Percentiles rank a stretch among this genome's conserved stretches.
Evolutionary conservation across 2,113 vertebrate species (phyloP).

Genomic region (Tetraodon nigroviridis): DNA sequence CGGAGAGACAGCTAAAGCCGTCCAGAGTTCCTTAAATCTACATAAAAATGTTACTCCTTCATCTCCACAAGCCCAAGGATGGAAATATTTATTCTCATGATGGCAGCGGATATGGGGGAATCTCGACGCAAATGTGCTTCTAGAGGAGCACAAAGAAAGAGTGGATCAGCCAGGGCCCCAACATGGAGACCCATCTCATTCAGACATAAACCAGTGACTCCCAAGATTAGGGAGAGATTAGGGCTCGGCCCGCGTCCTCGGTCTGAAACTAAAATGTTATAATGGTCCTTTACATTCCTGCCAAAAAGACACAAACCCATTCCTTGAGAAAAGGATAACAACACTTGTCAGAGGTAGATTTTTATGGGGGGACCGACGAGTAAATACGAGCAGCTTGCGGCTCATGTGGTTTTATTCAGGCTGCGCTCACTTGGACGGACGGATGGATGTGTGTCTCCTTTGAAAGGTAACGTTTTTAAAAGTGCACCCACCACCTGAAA

Average conservation of each 20-base stretch:
- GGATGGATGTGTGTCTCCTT: slow-evolving; percentile 53
- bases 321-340: slow-evolving; percentile 55
- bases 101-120: slow-evolving; percentile 31
- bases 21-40: slow-evolving; percentile 49
- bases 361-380: slow-evolving; percentile 50
- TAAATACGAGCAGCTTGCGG: slow-evolving; percentile 66
- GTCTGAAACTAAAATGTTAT: slow-evolving; percentile 35
- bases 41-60: slow-evolving; percentile 50
- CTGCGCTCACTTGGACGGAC: slow-evolving; percentile 16
- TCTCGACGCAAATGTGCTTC: slow-evolving; percentile 35
- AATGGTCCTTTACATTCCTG: slow-evolving; percentile 50
- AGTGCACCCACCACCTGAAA: slow-evolving; percentile 46
- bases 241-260: slow-evolving; percentile 14
- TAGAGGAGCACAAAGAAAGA: slow-evolving; percentile 41
- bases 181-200: slow-evolving; percentile 45
- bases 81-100: slow-evolving; percentile 45
- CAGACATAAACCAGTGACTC: slow-evolving; percentile 54
- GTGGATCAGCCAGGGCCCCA: slow-evolving; percentile 30
- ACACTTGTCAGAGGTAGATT: slow-evolving; percentile 65
- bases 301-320: slow-evolving; percentile 36
- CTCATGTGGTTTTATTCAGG: slow-evolving; percentile 68
- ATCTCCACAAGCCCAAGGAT: slow-evolving; percentile 34
- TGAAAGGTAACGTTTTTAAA: slow-evolving; percentile 43
- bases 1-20: slow-evolving; percentile 26
- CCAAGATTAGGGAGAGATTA: slow-evolving; percentile 39